Percentiles rank a stretch among this genome's conserved stretches.
Evolutionary conservation across 1,140 invertebrate genomes (phyloP).

Genomic region (Tetragnatha versicolor): DNA sequence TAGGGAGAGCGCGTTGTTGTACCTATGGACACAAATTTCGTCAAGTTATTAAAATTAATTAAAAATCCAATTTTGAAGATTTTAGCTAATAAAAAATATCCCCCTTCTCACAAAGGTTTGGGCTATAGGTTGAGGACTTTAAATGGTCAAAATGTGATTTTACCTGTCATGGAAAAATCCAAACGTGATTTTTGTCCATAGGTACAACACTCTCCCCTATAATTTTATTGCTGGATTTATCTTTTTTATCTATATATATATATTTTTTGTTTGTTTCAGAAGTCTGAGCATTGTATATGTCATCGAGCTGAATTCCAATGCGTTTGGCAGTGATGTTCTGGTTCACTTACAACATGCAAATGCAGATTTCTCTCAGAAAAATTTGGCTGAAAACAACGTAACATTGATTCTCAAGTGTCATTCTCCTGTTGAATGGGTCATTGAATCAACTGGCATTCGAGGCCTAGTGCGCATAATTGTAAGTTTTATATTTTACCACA

Average conservation of each 20-base stretch:
- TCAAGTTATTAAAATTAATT: too few species aligned
- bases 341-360: constrained; percentile 10
- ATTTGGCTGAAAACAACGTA: constrained; percentile 16
- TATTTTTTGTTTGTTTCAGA: constrained; percentile 8
- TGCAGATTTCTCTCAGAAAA: constrained; percentile 6
- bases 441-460: constrained; percentile 40
- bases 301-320: constrained; percentile 38
- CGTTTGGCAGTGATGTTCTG: constrained; percentile 27
- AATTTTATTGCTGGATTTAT: neutral
- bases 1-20: too few species aligned
- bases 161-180: too few species aligned
- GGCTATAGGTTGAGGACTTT: too few species aligned
- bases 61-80: too few species aligned
- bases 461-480: constrained; percentile 38
- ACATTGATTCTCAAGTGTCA: constrained; percentile 41
- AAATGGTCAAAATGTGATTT: too few species aligned
- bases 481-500: too few species aligned
- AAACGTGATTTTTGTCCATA: too few species aligned
- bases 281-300: constrained; percentile 17
- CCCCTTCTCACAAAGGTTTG: too few species aligned
- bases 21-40: too few species aligned
- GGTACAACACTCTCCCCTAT: too few species aligned
- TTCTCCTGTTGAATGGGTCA: constrained; percentile 34
- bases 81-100: too few species aligned
- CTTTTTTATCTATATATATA: neutral